These are phyloP conservation scores for Neogale vison DNA, from an alignment of 2,113 vertebrate species.

Conservation along the genomic window DNA sequence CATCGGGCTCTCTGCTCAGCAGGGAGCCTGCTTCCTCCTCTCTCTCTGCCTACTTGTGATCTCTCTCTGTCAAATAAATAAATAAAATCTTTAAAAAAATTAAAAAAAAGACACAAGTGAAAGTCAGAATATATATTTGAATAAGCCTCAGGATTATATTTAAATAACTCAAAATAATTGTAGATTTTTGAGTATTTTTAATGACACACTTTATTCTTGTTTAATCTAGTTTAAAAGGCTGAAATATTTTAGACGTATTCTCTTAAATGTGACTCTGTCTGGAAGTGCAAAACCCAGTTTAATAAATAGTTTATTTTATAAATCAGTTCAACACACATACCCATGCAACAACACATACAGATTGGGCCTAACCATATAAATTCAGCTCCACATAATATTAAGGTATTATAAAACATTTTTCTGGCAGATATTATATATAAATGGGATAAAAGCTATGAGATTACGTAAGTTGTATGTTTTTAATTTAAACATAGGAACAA, in stretches of 20 bases:
- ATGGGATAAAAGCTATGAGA: neutral
- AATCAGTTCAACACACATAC: neutral
- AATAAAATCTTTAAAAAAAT: too few relatives aligned
- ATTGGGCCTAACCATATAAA: neutral
- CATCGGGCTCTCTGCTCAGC: too few relatives aligned
- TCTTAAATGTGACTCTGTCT: neutral
- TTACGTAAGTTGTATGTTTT: neutral
- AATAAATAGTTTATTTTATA: slow-evolving; percentile 50
- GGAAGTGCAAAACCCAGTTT: neutral
- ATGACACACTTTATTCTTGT: neutral
- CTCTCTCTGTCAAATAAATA: too few relatives aligned
- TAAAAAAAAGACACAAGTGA: neutral
- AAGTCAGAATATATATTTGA: neutral
- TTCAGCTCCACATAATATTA: neutral
- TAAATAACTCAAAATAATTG: neutral
- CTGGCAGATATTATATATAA: neutral
- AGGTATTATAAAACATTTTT: slow-evolving; percentile 37
- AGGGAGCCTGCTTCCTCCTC: too few relatives aligned
- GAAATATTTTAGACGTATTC: slow-evolving; percentile 31
- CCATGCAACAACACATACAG: neutral
- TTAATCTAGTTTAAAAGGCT: slow-evolving; percentile 28
- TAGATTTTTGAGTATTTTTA: slow-evolving; percentile 22
- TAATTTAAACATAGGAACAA: neutral
- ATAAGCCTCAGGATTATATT: neutral
- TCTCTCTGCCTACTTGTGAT: too few relatives aligned